Conservation (phyloP, 2,797 vertebrate species). For the Falco concolor region DNA sequence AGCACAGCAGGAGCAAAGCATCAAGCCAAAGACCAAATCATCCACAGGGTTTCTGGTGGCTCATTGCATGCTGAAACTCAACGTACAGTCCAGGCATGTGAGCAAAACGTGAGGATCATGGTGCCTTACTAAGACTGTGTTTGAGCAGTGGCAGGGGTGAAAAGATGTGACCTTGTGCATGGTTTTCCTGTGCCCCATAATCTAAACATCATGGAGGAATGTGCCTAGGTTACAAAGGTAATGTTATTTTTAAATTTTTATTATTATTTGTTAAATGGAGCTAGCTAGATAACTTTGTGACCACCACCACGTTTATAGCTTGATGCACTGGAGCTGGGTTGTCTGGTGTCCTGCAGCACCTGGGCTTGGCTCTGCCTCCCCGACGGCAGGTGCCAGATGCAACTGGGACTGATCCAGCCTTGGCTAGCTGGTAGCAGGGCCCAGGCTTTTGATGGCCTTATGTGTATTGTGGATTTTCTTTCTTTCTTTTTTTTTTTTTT, state of each 20-base stretch:
- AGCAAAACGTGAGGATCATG: background rate
- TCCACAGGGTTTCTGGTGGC: background rate
- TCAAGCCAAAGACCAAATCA: background rate
- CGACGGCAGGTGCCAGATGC: background rate
- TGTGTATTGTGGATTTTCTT: too few relatives aligned
- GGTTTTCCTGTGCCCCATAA: background rate
- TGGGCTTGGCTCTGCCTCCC: background rate
- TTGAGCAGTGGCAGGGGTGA: background rate
- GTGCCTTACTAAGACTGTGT: background rate
- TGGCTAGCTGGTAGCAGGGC: background rate
- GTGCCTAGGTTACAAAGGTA: background rate
- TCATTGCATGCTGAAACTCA: background rate
- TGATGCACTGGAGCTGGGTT: background rate
- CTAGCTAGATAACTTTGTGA: background rate
- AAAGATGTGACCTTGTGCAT: background rate
- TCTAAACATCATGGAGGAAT: background rate
- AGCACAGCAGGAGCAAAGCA: background rate
- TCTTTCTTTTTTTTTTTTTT: background rate
- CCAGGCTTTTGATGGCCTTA: background rate
- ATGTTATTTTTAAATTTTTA: background rate
- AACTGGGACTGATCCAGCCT: background rate
- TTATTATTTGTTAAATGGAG: background rate
- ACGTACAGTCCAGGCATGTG: fast-evolving
- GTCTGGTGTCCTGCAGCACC: background rate
- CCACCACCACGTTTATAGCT: background rate